A percentile compares a stretch with the other conserved stretches of the same genome.
These are phyloP conservation scores for Drosophila arawakana DNA, from an alignment of 1,140 invertebrate species.

Conservation along the genomic window DNA sequence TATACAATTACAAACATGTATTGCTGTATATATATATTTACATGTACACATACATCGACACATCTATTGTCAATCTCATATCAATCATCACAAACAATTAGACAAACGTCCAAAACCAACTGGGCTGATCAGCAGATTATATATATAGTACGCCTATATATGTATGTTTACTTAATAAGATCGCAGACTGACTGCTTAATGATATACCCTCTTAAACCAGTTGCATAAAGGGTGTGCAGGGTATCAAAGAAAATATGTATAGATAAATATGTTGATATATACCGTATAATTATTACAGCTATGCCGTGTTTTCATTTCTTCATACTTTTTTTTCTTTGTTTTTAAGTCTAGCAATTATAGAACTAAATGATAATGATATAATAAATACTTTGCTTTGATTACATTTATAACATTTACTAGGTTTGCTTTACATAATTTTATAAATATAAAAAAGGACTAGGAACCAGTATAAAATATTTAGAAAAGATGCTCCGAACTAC, in stretches of 20 bases:
- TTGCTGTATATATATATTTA: constrained; percentile 17
- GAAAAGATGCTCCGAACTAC: constrained; percentile 47
- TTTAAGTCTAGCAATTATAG: constrained; percentile 49
- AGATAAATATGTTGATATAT: constrained; percentile 45
- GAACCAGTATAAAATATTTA: constrained; percentile 73
- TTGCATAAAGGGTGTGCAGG: constrained; percentile 10
- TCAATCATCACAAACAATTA: constrained; percentile 2
- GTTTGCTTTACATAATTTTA: constrained; percentile 58
- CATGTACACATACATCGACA: not conserved
- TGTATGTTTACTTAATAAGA: not conserved
- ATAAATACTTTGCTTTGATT: constrained; percentile 74
- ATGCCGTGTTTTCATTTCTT: constrained; percentile 21
- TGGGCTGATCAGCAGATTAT: not conserved
- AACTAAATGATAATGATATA: constrained; percentile 59
- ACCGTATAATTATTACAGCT: constrained; percentile 41
- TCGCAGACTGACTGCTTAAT: constrained; percentile 11
- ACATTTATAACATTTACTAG: constrained; percentile 56
- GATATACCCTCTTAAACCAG: constrained; percentile 10
- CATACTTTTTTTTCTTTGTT: too few relatives aligned
- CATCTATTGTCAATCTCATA: constrained; percentile 1
- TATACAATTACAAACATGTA: constrained; percentile 16
- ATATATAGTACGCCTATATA: not conserved
- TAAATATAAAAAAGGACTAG: constrained; percentile 73
- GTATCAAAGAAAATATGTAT: constrained; percentile 38
- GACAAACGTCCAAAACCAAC: constrained; percentile 1